Percentiles rank a stretch among this genome's conserved stretches.
Evolutionary conservation across 2,888 invertebrate genomes (phyloP).

Genomic region (Agrilus cyanescens): DNA sequence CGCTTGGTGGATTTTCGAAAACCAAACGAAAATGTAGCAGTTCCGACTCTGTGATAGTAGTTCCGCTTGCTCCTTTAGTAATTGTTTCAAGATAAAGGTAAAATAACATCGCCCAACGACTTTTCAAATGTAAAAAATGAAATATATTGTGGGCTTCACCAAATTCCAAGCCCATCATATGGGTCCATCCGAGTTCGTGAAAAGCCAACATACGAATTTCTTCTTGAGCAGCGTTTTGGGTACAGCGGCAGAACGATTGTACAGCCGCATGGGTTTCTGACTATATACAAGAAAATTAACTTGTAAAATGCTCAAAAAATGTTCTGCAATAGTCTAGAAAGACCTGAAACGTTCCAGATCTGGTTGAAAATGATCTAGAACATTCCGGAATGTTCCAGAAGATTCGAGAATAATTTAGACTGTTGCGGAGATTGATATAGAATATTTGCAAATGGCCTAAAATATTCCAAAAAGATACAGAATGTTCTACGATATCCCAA

Average conservation of each 20-base stretch:
- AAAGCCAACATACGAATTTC: conserved; percentile 49
- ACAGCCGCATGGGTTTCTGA: conserved; percentile 47
- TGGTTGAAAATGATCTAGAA: too few relatives aligned
- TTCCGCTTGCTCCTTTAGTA: conserved; percentile 25
- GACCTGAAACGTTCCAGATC: too few relatives aligned
- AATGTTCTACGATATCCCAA: too few relatives aligned
- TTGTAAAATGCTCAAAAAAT: neutral
- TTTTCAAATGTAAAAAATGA: conserved; percentile 42
- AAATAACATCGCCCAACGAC: conserved; percentile 54
- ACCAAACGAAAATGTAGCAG: conserved; percentile 24
- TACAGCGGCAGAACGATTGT: conserved; percentile 43
- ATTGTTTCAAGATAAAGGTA: conserved; percentile 49
- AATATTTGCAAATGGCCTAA: too few relatives aligned
- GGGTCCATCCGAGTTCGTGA: conserved; percentile 55
- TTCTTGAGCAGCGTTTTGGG: conserved; percentile 46
- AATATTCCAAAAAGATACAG: too few relatives aligned
- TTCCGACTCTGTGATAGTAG: conserved; percentile 18
- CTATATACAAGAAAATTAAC: conserved; percentile 30
- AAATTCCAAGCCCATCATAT: conserved; percentile 49
- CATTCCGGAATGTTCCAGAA: too few relatives aligned
- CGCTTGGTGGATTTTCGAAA: conserved; percentile 24
- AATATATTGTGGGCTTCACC: conserved; percentile 41
- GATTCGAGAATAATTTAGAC: too few relatives aligned
- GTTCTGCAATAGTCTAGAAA: neutral
- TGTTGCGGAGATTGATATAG: too few relatives aligned